Conservation (phyloP, 1,140 invertebrate species). For the Aphaenogaster rudis region DNA sequence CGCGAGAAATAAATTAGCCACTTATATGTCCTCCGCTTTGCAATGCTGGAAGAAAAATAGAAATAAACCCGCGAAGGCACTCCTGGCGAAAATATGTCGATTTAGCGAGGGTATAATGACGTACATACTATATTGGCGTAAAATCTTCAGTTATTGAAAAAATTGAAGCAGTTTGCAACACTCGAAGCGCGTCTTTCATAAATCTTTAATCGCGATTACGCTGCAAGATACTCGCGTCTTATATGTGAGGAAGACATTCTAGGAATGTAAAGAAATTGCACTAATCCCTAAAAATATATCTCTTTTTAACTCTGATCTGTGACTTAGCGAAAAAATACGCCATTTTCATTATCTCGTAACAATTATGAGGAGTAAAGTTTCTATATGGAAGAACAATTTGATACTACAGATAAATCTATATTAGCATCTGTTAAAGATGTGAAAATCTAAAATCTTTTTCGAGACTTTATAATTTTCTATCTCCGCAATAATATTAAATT, state of each 20-base stretch:
- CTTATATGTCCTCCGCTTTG: not conserved
- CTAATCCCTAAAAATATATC: constrained; percentile 58
- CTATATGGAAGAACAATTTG: constrained; percentile 7
- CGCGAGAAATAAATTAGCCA: constrained; percentile 22
- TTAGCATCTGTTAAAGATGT: not conserved
- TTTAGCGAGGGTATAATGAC: not conserved
- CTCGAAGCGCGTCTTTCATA: too few species aligned
- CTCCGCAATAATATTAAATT: not conserved
- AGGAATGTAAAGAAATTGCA: constrained; percentile 74
- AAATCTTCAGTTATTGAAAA: constrained; percentile 41
- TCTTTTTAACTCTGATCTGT: constrained; percentile 23
- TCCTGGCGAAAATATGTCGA: constrained; percentile 56
- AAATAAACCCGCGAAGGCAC: constrained; percentile 68
- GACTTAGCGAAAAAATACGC: constrained; percentile 28
- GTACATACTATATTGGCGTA: constrained; percentile 11
- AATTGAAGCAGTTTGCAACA: constrained; percentile 25
- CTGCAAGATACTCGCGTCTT: constrained; percentile 14
- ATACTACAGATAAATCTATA: constrained; percentile 1
- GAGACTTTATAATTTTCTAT: not conserved
- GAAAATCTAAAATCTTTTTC: not conserved
- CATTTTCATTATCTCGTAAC: not conserved
- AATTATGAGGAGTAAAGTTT: constrained; percentile 1
- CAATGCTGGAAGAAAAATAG: constrained; percentile 32
- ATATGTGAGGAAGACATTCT: constrained; percentile 66
- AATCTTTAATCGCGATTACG: constrained; percentile 12